Evolutionary conservation across 2,888 invertebrate species (phyloP).

Genomic region (Cenopis cana): DNA sequence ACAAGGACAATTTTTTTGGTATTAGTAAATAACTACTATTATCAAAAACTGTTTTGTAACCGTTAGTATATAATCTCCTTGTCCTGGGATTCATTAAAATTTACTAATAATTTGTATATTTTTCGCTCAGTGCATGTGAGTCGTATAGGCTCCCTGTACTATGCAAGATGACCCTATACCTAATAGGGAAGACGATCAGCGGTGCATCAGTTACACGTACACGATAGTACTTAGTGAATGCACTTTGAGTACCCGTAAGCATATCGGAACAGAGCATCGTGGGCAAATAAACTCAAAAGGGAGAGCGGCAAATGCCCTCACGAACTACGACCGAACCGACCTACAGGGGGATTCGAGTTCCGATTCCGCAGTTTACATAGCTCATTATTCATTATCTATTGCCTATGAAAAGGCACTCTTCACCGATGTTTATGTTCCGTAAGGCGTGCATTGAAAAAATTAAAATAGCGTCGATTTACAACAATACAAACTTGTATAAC

Average conservation of each 20-base stretch:
- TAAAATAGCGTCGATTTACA: background rate
- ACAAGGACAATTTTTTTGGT: too few species aligned
- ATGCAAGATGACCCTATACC: background rate
- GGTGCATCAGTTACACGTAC: slow-evolving; percentile 37
- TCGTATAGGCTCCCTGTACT: background rate
- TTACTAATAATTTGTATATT: too few species aligned
- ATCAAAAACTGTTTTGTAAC: too few species aligned
- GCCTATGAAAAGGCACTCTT: background rate
- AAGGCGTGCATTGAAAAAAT: slow-evolving; percentile 1
- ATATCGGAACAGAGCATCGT: slow-evolving; percentile 41
- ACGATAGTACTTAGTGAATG: slow-evolving; percentile 28
- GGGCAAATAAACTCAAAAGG: slow-evolving; percentile 35
- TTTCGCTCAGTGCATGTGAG: too few species aligned
- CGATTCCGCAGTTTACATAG: slow-evolving; percentile 1
- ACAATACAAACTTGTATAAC: slow-evolving; percentile 7
- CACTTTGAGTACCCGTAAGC: slow-evolving; percentile 21
- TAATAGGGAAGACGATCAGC: background rate
- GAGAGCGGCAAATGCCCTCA: slow-evolving; percentile 40
- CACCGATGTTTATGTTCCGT: background rate
- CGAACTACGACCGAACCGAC: slow-evolving; percentile 36
- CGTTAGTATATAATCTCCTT: too few species aligned
- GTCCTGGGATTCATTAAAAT: too few species aligned
- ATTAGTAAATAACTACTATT: too few species aligned
- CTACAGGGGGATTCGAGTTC: slow-evolving; percentile 21
- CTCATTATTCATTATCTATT: background rate